Evolutionary conservation across 2,888 invertebrate species (phyloP).

Genomic region (Nasonovia ribisnigri): DNA sequence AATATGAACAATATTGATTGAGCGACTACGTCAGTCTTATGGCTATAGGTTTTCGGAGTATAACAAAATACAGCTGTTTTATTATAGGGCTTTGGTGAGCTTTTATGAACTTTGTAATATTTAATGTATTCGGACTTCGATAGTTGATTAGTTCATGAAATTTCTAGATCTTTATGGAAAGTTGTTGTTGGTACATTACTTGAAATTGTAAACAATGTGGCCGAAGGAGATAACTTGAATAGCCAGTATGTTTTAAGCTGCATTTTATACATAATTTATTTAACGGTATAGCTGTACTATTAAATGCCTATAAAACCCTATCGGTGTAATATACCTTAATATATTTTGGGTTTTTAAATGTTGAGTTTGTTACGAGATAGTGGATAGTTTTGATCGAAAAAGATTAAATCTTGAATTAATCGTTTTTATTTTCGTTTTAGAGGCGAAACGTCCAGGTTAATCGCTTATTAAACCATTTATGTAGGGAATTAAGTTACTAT

Average conservation of each 20-base stretch:
- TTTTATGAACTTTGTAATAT: background rate
- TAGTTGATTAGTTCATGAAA: background rate
- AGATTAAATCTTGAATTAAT: background rate
- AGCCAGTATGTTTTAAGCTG: background rate
- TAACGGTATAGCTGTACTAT: background rate
- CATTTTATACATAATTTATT: background rate
- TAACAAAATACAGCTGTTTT: background rate
- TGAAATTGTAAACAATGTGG: background rate
- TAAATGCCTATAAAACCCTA: background rate
- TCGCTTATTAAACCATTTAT: background rate
- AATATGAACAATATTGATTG: background rate
- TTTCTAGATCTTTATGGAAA: background rate
- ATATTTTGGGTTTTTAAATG: background rate
- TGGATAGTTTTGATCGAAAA: background rate
- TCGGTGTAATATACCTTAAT: background rate
- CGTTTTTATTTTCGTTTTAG: background rate
- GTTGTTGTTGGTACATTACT: background rate
- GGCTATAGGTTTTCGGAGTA: background rate
- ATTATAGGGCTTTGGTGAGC: background rate
- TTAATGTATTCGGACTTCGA: background rate
- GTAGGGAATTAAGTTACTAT: background rate
- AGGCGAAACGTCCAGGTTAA: background rate
- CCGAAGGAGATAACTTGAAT: background rate
- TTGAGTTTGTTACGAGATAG: background rate
- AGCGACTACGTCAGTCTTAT: background rate